These are phyloP conservation scores for Naso thynnoides DNA, from an alignment of 2,797 vertebrate genomes.

Conservation along the genomic window DNA sequence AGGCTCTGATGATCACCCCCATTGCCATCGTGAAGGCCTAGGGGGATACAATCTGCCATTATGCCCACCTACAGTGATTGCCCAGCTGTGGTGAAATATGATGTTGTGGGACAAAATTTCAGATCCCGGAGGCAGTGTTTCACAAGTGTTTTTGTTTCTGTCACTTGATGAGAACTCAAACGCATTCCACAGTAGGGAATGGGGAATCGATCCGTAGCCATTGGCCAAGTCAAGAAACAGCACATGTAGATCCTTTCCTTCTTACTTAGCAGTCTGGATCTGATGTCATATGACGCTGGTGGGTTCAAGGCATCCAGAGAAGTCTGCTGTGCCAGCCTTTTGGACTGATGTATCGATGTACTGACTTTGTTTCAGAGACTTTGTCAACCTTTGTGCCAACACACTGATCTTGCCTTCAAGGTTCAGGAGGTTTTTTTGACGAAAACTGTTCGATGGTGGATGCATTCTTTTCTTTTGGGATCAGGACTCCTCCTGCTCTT, in stretches of 20 bases:
- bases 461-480: too few relatives aligned
- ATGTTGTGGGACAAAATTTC: constrained; percentile 44
- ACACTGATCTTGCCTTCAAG: too few relatives aligned
- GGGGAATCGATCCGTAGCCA: constrained; percentile 38
- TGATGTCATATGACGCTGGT: not conserved
- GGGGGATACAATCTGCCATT: constrained; percentile 24
- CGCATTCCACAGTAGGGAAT: constrained; percentile 12
- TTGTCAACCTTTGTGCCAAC: too few relatives aligned
- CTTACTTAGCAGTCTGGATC: not conserved
- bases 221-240: constrained; percentile 31
- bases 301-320: not conserved
- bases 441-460: too few relatives aligned
- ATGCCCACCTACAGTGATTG: constrained; percentile 24
- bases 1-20: constrained; percentile 7
- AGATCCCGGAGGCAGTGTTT: constrained; percentile 33
- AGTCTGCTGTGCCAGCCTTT: not conserved
- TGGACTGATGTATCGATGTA: not conserved
- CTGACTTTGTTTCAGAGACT: not conserved
- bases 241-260: constrained; percentile 34
- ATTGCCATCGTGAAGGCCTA: not conserved
- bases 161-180: constrained; percentile 3
- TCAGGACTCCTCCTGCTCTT: too few relatives aligned
- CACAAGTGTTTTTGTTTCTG: not conserved
- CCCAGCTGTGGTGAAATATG: constrained; percentile 29
- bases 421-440: too few relatives aligned